Base-by-base conservation (phyloP, 2,113 vertebrate species). In the Sterna hirundo region DNA sequence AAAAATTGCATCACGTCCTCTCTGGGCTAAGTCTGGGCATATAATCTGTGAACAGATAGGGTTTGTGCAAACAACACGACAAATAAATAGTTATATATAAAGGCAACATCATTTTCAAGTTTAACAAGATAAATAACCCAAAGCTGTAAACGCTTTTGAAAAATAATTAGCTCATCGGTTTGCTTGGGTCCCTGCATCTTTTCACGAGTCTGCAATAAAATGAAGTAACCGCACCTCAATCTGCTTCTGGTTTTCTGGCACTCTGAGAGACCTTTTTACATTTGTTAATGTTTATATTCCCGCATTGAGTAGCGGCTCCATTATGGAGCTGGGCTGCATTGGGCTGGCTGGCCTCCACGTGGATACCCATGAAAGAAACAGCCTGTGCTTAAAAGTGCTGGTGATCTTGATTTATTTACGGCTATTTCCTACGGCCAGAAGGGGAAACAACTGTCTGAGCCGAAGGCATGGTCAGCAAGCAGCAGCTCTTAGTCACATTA, bases 211-310 rank as follows among this genome's bases (percentile, higher is more conserved):
- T 64, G 47, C 47, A 76, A 29, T 47, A 47, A 78, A 90, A 88
- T 13, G n/a, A 86, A 78, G 23, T 27, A 81, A 55, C 7, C 22
- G 78, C 82, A 79, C 70, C 70, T 88, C 70, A 46, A 44, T 47
- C 47, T 83, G 10, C 60, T 74, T 91, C 34, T 84, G 46, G 19
- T 38, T 93, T 78, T 83, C 32, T 22, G 49, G 38, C 42, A 34
- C 38, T 58, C 68, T 25, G 20, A 70, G 55, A 44, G 90, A 61
- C 14, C 17, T 58, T 65, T 70, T 44, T 49, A 10, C 13, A 62
- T 81, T 55, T 62, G 49, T 78, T 95, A 88, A 70, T 94, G 83
- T 94, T 86, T 90, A 51, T 42, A 71, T 91, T 84, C 38, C 83
- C 70, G 42, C 83, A 42, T 1, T 15, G 55, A 82, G 38, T 9